Evolutionary conservation across 2,888 invertebrate genomes (phyloP).

Genomic region (Drosophila ustulata): DNA sequence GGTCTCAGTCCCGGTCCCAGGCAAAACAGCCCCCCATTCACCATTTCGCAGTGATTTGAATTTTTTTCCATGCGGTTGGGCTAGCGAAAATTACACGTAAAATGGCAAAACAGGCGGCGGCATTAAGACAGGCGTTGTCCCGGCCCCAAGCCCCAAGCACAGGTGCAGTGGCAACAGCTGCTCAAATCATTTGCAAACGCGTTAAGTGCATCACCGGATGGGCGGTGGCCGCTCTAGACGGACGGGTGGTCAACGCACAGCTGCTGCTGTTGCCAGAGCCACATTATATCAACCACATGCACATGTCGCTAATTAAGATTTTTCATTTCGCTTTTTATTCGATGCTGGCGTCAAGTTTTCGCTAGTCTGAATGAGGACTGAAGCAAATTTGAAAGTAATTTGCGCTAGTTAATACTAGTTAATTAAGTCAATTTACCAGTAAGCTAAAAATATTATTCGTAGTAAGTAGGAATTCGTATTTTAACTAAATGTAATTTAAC

Average conservation of each 20-base stretch:
- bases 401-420: constrained; percentile 5
- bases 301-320: constrained; percentile 58
- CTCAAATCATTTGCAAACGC: constrained; percentile 76
- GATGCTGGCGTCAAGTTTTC: constrained; percentile 14
- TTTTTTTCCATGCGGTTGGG: constrained; percentile 68
- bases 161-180: constrained; percentile 64
- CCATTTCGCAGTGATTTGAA: constrained; percentile 68
- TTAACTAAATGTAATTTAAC: too few species aligned
- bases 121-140: constrained; percentile 40
- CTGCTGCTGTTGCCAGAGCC: constrained; percentile 25
- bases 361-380: constrained; percentile 17
- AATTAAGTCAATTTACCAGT: neutral
- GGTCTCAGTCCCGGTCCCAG: constrained; percentile 15
- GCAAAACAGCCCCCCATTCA: constrained; percentile 31
- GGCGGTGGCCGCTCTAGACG: constrained; percentile 50
- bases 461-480: neutral
- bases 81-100: constrained; percentile 57
- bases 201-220: constrained; percentile 77
- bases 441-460: neutral
- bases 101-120: constrained; percentile 57
- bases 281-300: constrained; percentile 11
- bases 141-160: constrained; percentile 16
- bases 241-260: constrained; percentile 44
- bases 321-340: constrained; percentile 55
- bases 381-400: constrained; percentile 44